phyloP scores from a whole-genome alignment of 2,797 vertebrate species.

The Prionace glauca region DNA sequence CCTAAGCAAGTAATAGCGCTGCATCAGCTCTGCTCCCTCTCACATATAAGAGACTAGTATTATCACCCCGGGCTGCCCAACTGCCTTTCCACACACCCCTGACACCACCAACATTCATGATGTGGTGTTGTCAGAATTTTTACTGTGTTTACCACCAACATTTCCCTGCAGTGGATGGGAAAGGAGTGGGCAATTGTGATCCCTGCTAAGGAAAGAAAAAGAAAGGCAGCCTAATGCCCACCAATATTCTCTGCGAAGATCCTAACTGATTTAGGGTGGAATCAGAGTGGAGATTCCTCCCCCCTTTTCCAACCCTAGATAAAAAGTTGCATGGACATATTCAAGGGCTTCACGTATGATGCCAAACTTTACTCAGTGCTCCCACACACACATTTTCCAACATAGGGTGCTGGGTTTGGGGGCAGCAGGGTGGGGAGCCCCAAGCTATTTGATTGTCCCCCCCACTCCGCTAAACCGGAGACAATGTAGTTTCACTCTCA shows the following conservation, averaged over 20 bases:
- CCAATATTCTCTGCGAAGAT: neutral
- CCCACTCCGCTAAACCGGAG: neutral
- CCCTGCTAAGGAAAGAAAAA: neutral
- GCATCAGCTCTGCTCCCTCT: neutral
- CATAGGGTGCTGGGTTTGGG: neutral
- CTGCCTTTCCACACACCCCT: neutral
- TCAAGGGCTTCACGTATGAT: neutral
- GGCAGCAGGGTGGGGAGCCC: too few relatives aligned
- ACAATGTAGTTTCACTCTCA: neutral
- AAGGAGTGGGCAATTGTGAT: neutral
- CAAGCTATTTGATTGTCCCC: neutral
- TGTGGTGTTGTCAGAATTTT: too few relatives aligned
- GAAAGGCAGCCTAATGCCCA: neutral
- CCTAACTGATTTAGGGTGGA: neutral
- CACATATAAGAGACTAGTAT: neutral
- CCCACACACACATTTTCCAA: neutral
- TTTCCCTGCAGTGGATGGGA: neutral
- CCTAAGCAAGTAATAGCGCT: neutral
- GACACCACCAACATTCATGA: neutral
- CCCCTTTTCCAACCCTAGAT: neutral
- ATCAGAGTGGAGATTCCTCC: neutral
- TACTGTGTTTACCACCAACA: neutral
- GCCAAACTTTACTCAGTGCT: neutral
- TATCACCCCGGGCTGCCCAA: neutral
- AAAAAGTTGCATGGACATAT: neutral